Base-by-base conservation (phyloP, 2,888 invertebrate species). In the Pteria penguin region DNA sequence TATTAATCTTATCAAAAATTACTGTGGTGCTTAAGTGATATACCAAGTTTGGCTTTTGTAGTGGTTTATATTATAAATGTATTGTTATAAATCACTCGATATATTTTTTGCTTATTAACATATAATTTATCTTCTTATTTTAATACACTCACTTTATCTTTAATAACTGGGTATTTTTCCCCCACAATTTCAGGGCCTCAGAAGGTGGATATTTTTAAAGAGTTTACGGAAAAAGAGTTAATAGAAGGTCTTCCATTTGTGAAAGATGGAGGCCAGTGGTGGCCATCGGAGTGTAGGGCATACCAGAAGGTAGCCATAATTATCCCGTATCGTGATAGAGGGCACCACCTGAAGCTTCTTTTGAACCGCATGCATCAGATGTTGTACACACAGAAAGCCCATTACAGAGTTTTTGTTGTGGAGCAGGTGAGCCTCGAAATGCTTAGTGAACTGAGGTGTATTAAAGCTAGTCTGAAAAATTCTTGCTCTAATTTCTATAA, bases 301-400 rank as follows among this genome's bases (percentile, higher is more conserved):
- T 85, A 85, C 84, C 90, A 90, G 78, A 87, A 84, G 76, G 84
- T 91, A 27, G 90, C 90, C 33, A 86, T 90, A 52, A 84, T 90
- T 52, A 81, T 90, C 29, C 89, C 89, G 0, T 90, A 89, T 74
- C 65, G 90, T 31, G 82, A 89, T 77, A 77, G 90, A 29, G 75
- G 76, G 57, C 81, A 84, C 32, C 90, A 90, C 68, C 82, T 91
- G 4, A 79, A 81, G 68, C 77, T 86, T 32, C 71, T 89, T 52
- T 82, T 89, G 29, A 82, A 83, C 33, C 74, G 89, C n/a, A 78
- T 91, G 11, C 90, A 90, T 63, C 87, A 86, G 8, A 86, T 91
- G 87, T 78, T 91, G 55, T 75, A 79, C 61, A 81, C 73, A 45
- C 90, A 91, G 79, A 78, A 82, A 67, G 78, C 87, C 2, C 75